A percentile compares a stretch with the other conserved stretches of the same genome.
Conservation (phyloP, 1,140 invertebrate species). For the Dendroctonus valens region DNA sequence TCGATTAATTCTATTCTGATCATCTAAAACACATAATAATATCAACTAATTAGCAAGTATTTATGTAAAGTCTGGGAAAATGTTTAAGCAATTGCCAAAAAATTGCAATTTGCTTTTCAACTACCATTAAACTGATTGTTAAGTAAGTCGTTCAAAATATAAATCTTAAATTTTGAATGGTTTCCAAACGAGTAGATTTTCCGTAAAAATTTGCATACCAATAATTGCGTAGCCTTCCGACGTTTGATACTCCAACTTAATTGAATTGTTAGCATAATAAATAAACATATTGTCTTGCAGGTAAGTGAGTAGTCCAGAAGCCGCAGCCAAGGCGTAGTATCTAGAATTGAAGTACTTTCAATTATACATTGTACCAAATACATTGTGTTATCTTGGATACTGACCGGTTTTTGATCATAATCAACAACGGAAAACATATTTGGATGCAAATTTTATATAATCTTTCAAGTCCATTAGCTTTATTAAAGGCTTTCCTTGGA, state of each 20-base stretch:
- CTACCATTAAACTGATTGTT: neutral
- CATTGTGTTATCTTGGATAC: neutral
- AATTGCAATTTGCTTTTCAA: neutral
- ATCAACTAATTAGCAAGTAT: too few species aligned
- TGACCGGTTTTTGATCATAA: constrained; percentile 76
- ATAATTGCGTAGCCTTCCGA: constrained; percentile 83
- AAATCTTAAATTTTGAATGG: neutral
- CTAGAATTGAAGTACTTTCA: constrained; percentile 33
- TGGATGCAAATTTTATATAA: constrained; percentile 69
- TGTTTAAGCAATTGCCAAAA: neutral
- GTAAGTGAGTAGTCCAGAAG: constrained; percentile 79
- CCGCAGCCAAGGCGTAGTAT: constrained; percentile 81
- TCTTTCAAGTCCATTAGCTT: constrained; percentile 68
- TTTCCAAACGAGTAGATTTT: neutral
- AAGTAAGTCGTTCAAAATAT: neutral
- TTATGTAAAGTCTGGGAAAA: too few species aligned
- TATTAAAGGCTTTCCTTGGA: constrained; percentile 76
- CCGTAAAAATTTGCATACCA: constrained; percentile 56
- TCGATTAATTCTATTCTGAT: too few species aligned
- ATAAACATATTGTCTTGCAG: constrained; percentile 77
- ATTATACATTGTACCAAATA: neutral
- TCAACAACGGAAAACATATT: constrained; percentile 68
- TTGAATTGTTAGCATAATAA: constrained; percentile 70
- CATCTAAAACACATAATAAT: too few species aligned
- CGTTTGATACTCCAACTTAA: constrained; percentile 79